Conservation (phyloP, 2,888 invertebrate genomes). For the Punctoribates punctum region DNA sequence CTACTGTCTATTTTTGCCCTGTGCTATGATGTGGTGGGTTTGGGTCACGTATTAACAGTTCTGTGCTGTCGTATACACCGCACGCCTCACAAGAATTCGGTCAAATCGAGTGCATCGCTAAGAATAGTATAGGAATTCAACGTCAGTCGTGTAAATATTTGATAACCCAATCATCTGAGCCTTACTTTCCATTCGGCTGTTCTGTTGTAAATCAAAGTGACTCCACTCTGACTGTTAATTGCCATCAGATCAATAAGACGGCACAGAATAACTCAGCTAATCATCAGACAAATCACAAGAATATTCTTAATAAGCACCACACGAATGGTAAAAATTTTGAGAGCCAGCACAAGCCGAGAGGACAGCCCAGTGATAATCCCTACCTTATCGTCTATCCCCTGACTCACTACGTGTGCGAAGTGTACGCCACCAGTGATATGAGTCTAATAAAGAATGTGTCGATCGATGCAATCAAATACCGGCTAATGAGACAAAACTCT, state of each 20-base stretch:
- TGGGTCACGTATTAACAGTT: constrained; percentile 10
- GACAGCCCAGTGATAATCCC: not conserved
- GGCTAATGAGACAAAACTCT: constrained; percentile 39
- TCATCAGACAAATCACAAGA: not conserved
- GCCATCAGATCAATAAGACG: constrained; percentile 23
- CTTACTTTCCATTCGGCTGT: constrained; percentile 40
- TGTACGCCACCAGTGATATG: constrained; percentile 30
- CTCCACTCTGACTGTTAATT: constrained; percentile 39
- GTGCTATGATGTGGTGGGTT: not conserved
- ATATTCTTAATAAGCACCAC: not conserved
- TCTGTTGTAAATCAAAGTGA: constrained; percentile 38
- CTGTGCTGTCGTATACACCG: constrained; percentile 36
- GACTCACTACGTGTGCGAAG: constrained; percentile 44
- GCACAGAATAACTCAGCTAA: not conserved
- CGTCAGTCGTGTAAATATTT: constrained; percentile 40
- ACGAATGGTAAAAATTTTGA: not conserved
- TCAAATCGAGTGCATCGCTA: constrained; percentile 39
- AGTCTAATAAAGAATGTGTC: constrained; percentile 29
- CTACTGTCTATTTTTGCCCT: not conserved
- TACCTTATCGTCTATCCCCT: constrained; percentile 41
- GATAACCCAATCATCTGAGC: constrained; percentile 28
- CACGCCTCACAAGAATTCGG: constrained; percentile 36
- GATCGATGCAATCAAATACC: constrained; percentile 38
- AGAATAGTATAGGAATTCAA: constrained; percentile 42
- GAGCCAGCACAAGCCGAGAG: not conserved